Evolutionary conservation across 1,140 invertebrate species (phyloP), one percentile per base, ranked within the genome.

Genomic region (Bombus breviceps): DNA sequence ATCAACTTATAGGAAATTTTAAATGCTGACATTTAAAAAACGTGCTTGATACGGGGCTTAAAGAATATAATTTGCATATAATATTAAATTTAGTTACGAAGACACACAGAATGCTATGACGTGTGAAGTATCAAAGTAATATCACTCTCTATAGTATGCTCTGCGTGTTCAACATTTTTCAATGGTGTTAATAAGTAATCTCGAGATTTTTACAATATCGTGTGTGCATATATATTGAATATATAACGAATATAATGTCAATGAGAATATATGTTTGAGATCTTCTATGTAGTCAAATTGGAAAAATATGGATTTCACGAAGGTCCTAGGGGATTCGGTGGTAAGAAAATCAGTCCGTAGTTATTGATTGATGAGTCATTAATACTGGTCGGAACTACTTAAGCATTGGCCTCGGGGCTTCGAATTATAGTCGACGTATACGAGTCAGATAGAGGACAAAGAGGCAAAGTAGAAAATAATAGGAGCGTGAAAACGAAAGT

Each of bases 291-390:
- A 53, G 1, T 53, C 18, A 53, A 22, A 53, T 53, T 53, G 47
- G 12, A 13, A 68, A 25, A 3, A 25, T 15, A 18, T 0, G 13
- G 8, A 62, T 39, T 77, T 62, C 28, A 8, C 37, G 28, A 53
- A 53, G 47, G 18, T 53, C 18, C 47, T 53, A 22, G 37, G 28
- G 9, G 43, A 25, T 34, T 34, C 73, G n/a, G 3, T n/a, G 6
- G 6, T 8, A 39, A 25, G 6, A 57, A 39, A 18, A 34, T 32
- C 57, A n/a, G 34, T 18, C 1, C 28, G 53, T 77, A 25, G 12
- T 34, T 68, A 68, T 79, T 53, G 64, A 79, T 68, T n/a, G 77
- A 69, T 69, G 62, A 79, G 37, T 79, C 64, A 53, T 79, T 69
- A 68, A 68, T 69, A 6, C 10, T 12, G 64, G 34, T 18, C 18